Evolutionary conservation across 37 sponge, comb jelly and placozoan species (phyloP), one percentile per base, ranked within the genome.

Genomic region (Mnemiopsis leidyi): DNA sequence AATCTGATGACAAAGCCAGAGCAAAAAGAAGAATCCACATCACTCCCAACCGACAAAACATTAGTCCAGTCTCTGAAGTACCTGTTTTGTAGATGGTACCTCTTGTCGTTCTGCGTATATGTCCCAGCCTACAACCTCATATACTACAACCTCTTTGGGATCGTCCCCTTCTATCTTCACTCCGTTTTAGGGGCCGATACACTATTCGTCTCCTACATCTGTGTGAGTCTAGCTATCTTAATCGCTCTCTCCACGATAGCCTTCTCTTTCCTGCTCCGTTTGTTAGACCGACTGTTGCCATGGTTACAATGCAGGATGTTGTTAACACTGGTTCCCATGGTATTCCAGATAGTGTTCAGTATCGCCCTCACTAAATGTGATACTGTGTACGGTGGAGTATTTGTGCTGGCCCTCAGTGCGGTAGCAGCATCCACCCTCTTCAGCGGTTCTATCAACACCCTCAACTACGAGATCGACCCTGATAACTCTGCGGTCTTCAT

Each of bases 261-360:
- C 75, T 71, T 71, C n/a, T 71, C 75, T 5, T 71, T n/a, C 30
- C 30, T 71, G 2, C 30, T 71, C 75, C 75, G 30, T 5, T 23
- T 5, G 75, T 7, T 71, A 25, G 75, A 71, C 30, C 3, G 3
- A 5, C 3, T 29, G 30, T 29, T 71, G 3, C 75, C 75, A n/a
- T 71, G 75, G 75, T 71, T 71, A 28, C 25, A 13, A 29, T 71
- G 75, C 30, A 71, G 75, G 75, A 71, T 71, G 75, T 23, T 71
- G 3, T 71, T 71, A 13, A 71, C 75, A 2, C 5, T 71, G 5
- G 75, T 71, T 25, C 75, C 75, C 25, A 71, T 71, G 75, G 75
- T 18, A 71, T 5, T 71, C 3, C 75, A 71, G n/a, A 71, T 71
- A 71, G 75, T 71, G 3, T n/a, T 71, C 75, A 29, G 5, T 2